Base-by-base conservation (phyloP, 2,888 invertebrate genomes). In the Stratiomys singularior region DNA sequence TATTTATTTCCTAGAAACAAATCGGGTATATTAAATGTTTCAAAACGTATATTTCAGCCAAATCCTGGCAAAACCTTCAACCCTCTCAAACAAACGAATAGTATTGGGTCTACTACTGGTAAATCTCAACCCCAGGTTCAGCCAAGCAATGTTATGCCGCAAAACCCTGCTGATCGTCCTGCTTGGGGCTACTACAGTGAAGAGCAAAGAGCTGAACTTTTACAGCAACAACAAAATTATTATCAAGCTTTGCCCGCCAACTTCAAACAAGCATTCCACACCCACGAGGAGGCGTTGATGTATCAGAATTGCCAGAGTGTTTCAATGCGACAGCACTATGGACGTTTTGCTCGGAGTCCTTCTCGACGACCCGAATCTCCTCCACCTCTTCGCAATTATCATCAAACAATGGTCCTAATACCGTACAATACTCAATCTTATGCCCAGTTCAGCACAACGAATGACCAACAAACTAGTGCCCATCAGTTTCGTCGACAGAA, bases 361-460 rank as follows among this genome's bases (percentile, higher is more conserved):
- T 87, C 86, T 1, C 80, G 87, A 23, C 87, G 92, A 23, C 92
- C 93, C 0, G 91, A 92, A 84, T 93, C 93, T 0, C 93, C 93
- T 5, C 92, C 93, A 0, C 93, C 93, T 0, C 89, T 92, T 78
- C 88, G 91, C 46, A 91, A 89, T 81, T 92, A 92, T 83, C 92
- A 93, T 80, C 92, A 93, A 84, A 90, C 92, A 0, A 90, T 93
- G 86, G 89, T 90, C 60, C 90, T 93, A 80, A 91, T 93, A 82
- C 93, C 93, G 0, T 93, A 93, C 83, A 91, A 89, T 83, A 85
- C 87, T 30, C 87, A 87, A 80, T 84, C 86, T 46, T 86, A 86
- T 80, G 85, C 86, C n/a, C 86, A 87, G 78, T 86, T 86, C 76
- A 84, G 86, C 56, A 82, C 85, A 63, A 84, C 85, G 79, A 85